Base-by-base conservation (phyloP, 2,888 invertebrate species). In the Agrochola circellaris region DNA sequence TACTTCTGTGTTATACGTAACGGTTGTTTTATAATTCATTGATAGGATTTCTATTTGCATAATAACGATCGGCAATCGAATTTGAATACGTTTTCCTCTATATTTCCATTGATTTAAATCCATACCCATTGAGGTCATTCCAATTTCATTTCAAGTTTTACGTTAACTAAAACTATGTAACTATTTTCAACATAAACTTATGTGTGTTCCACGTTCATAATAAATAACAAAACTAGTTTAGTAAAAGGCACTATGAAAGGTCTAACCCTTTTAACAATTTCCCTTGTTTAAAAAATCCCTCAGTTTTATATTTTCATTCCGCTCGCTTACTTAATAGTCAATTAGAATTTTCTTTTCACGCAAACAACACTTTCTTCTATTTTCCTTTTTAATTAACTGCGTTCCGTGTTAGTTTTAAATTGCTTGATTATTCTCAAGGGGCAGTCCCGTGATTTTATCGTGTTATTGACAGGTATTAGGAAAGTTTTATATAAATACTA, bases 361-460 rank as follows among this genome's bases (percentile, higher is more conserved):
- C 73, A 75, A 80, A 80, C 70, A 75, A 56, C 61, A 45, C 45
- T 75, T 66, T 65, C 56, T 56, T 74, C 64, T 73, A 74, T 85
- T 75, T 74, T 72, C 42, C 54, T 71, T 77, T 86, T 75, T 84
- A 86, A 87, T 87, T 84, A 82, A 80, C 69, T 71, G 60, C 51
- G 69, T 58, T 75, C 48, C 58, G 70, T 62, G 56, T 51, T 66
- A 64, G 60, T 75, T 73, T 56, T 58, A 17, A 68, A n/a, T 71
- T 74, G 67, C 60, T 81, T 79, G 75, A 80, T 79, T 85, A 30
- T 65, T 62, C 17, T n/a, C 42, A 38, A 51, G 38, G 17, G 51
- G 34, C 13, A 13, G 38, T 71, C 1, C 34, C 62, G 56, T 61
- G 51, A 75, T 42, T 86, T 77, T 73, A 66, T n/a, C 30, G n/a